phyloP scores from a whole-genome alignment of 2,888 invertebrate genomes.

The Mythimna ferrago region DNA sequence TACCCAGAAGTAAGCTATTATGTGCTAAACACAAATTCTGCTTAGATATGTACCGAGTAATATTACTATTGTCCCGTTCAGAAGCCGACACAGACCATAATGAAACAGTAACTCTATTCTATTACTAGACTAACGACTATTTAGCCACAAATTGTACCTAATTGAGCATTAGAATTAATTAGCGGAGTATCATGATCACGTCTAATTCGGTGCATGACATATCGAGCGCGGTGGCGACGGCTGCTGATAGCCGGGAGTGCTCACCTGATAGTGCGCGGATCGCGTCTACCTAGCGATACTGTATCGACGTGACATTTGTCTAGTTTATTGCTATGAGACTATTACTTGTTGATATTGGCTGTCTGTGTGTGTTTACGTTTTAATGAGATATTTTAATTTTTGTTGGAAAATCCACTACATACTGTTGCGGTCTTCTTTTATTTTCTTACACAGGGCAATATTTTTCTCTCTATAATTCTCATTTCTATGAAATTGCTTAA shows the following conservation, averaged over 20 bases:
- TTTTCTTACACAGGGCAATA: not conserved
- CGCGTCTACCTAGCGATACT: constrained; percentile 16
- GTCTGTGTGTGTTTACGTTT: not conserved
- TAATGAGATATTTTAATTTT: not conserved
- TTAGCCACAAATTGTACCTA: constrained; percentile 49
- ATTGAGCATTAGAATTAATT: constrained; percentile 53
- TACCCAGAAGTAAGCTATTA: too few relatives aligned
- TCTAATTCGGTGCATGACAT: constrained; percentile 49
- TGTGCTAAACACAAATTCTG: not conserved
- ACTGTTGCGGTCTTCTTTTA: not conserved
- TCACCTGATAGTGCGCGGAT: constrained; percentile 17
- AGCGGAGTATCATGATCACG: constrained; percentile 31
- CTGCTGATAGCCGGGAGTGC: not conserved
- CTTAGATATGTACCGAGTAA: not conserved
- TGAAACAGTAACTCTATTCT: not conserved
- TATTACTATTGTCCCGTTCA: not conserved
- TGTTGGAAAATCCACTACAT: not conserved
- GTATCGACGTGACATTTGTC: constrained; percentile 34
- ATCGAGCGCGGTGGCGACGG: not conserved
- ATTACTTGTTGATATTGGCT: constrained; percentile 16
- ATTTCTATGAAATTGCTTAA: not conserved
- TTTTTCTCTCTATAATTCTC: not conserved
- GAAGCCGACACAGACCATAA: not conserved
- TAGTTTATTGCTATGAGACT: constrained; percentile 17
- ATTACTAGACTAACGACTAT: constrained; percentile 14